Conservation (phyloP, 2,113 vertebrate genomes). For the Lycaon pictus region DNA sequence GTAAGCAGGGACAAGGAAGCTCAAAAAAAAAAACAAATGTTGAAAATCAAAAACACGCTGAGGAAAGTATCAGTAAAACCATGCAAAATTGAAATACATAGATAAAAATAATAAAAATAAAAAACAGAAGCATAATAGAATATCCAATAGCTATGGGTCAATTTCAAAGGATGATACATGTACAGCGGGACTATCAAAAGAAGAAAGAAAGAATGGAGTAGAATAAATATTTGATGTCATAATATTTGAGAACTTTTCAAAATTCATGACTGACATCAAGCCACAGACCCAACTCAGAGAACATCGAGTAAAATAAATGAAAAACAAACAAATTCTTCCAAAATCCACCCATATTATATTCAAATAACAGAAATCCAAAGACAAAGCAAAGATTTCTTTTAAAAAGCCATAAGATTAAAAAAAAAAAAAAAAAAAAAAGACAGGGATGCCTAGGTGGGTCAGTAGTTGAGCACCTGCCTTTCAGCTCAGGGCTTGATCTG, state of each 20-base stretch:
- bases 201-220: not conserved
- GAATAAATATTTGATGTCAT: not conserved
- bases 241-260: not conserved
- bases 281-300: not conserved
- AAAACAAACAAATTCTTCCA: not conserved
- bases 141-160: not conserved
- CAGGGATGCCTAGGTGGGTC: too few species aligned
- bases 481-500: too few species aligned
- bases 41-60: not conserved
- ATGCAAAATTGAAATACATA: not conserved
- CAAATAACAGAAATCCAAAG: not conserved
- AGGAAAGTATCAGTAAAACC: not conserved
- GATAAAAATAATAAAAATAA: not conserved
- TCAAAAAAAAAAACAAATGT: not conserved
- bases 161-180: not conserved
- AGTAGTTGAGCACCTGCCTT: too few species aligned
- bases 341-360: not conserved
- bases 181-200: not conserved
- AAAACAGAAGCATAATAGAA: not conserved
- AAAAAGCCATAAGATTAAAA: not conserved
- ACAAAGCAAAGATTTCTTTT: not conserved
- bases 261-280: not conserved
- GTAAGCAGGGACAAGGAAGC: not conserved
- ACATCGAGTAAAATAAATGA: not conserved
- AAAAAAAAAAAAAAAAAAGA: not conserved